Evolutionary conservation across 1,140 invertebrate genomes (phyloP), one percentile per base, ranked within the genome.

Genomic region (Dermatophagoides farinae): DNA sequence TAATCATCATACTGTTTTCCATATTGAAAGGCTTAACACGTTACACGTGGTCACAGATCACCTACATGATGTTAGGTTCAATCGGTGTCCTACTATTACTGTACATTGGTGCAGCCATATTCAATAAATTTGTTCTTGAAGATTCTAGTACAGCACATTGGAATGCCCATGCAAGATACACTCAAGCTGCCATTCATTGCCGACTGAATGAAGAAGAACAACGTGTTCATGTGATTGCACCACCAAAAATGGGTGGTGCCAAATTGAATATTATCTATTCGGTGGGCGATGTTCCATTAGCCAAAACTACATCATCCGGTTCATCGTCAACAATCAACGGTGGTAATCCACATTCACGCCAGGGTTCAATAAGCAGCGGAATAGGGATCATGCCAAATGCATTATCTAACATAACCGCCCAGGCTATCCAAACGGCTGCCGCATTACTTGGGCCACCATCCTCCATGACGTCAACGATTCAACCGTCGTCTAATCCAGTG

Each of bases 201-300:
- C n/a, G 58, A 16, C 44, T 60, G 31, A 22, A 41, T 38, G 43
- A 60, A 25, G 58, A 60, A 23, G 58, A 60, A 43, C 46, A 50
- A 12, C 43, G 46, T 8, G 46, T 60, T 20, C 58, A 60, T 41
- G 58, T 60, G 25, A 60, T 60, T 18, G 58, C 58, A 60, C 58
- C 58, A 23, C 58, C 58, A 50, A 46, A 47, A 40, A 60, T 60
- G 58, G 58, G 58, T 38, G 58, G 58, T 44, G 58, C 58, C 6
- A 60, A 60, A 37, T 47, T 60, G 43, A 60, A 60, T 44, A 60
- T 60, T 37, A 38, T 60, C 22, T 60, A 60, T 23, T 49, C 58
- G 23, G 58, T 60, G 1, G 58, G 58, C 20, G 58, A 60, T 60
- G 58, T 60, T 18, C 58, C 58, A 20, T 25, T 59, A 20, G 57